phyloP scores from a whole-genome alignment of 2,888 invertebrate species.

The Synanthedon andrenaeformis region DNA sequence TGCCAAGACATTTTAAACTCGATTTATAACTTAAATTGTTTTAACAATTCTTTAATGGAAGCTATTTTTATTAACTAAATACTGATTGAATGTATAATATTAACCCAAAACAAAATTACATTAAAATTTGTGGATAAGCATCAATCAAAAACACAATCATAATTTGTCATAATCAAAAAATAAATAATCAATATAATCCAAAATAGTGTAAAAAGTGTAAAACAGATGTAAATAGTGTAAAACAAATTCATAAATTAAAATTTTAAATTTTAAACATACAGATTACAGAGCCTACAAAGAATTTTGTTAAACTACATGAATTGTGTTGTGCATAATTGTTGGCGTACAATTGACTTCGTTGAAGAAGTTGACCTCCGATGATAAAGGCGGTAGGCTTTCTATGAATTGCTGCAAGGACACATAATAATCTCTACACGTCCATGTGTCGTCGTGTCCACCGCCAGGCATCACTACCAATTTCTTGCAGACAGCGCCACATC shows the following conservation, averaged over 20 bases:
- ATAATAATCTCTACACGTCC: constrained; percentile 88
- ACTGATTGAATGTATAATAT: too few species aligned
- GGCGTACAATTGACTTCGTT: constrained; percentile 25
- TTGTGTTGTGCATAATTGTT: constrained; percentile 21
- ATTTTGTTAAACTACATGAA: constrained; percentile 32
- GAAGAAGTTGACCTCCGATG: constrained; percentile 32
- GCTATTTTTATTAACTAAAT: too few species aligned
- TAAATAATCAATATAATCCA: too few species aligned
- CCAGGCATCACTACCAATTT: constrained; percentile 80
- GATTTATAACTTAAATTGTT: too few species aligned
- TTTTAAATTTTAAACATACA: background rate
- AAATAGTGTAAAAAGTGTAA: background rate
- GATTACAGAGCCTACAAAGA: background rate
- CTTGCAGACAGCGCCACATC: constrained; percentile 82
- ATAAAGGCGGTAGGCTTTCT: constrained; percentile 36
- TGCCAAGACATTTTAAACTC: too few species aligned
- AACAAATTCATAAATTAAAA: background rate
- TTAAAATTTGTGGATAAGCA: too few species aligned
- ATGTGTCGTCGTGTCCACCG: constrained; percentile 96
- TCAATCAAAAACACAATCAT: too few species aligned
- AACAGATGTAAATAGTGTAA: background rate
- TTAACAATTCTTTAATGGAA: too few species aligned
- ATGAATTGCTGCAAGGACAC: constrained; percentile 67
- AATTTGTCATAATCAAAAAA: too few species aligned
- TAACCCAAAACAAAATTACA: too few species aligned